These are phyloP conservation scores for Aegotheles bennettii DNA, from an alignment of 2,113 vertebrate genomes.

Conservation along the genomic window DNA sequence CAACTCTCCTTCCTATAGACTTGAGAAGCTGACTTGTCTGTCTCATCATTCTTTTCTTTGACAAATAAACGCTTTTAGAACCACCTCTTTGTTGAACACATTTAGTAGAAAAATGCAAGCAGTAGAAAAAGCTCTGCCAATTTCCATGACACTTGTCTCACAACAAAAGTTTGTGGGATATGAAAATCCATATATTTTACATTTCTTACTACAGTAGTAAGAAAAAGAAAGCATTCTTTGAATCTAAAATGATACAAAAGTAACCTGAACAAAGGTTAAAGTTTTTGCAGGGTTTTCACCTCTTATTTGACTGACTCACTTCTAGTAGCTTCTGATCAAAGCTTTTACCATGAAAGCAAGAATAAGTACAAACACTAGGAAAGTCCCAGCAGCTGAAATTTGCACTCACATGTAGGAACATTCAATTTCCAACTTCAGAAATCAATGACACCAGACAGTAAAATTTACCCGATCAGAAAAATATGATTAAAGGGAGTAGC, in stretches of 20 bases:
- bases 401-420: background rate
- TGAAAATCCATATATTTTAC: background rate
- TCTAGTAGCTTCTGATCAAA: background rate
- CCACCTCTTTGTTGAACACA: background rate
- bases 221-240: background rate
- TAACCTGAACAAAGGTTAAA: background rate
- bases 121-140: background rate
- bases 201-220: background rate
- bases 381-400: background rate
- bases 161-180: background rate
- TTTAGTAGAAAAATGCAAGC: background rate
- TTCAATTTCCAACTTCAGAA: background rate
- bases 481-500: background rate
- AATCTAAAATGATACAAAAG: background rate
- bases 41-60: background rate
- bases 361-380: background rate
- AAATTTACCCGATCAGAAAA: background rate
- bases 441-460: background rate
- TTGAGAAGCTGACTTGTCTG: background rate
- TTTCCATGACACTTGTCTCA: background rate
- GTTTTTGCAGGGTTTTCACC: background rate
- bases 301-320: background rate
- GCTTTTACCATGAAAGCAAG: background rate
- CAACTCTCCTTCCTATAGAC: background rate
- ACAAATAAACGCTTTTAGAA: constrained; percentile 7